Evolutionary conservation across 2,113 vertebrate genomes (phyloP).

Genomic region (Salvator merianae): DNA sequence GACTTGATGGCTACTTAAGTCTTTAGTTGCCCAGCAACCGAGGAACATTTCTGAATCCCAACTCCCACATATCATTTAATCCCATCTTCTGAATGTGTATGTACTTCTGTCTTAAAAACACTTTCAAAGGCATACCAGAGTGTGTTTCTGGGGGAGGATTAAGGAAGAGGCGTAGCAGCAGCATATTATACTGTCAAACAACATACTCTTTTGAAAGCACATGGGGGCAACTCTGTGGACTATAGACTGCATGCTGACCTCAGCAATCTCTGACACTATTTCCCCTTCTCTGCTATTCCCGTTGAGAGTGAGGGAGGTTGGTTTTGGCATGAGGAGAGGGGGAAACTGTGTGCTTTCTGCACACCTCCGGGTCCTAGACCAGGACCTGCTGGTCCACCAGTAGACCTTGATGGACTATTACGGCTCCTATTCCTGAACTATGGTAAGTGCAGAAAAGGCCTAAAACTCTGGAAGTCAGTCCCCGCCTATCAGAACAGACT

Average conservation of each 20-base stretch:
- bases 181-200: background rate
- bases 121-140: background rate
- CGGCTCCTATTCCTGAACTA: too few species aligned
- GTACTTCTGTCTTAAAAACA: background rate
- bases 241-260: background rate
- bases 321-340: background rate
- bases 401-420: too few species aligned
- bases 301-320: background rate
- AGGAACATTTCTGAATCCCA: background rate
- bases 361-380: too few species aligned
- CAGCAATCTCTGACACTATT: background rate
- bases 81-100: background rate
- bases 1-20: background rate
- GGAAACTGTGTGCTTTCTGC: too few species aligned
- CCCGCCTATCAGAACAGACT: too few species aligned
- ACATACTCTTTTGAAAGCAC: background rate
- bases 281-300: background rate
- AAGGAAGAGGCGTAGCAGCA: background rate
- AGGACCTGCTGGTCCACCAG: too few species aligned
- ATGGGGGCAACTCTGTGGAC: background rate
- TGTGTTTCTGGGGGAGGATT: background rate
- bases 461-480: too few species aligned
- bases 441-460: too few species aligned
- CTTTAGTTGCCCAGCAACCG: slow-evolving; percentile 3
- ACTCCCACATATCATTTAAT: background rate